Conservation (phyloP, 2,113 vertebrate species). For the Bucco capensis region DNA sequence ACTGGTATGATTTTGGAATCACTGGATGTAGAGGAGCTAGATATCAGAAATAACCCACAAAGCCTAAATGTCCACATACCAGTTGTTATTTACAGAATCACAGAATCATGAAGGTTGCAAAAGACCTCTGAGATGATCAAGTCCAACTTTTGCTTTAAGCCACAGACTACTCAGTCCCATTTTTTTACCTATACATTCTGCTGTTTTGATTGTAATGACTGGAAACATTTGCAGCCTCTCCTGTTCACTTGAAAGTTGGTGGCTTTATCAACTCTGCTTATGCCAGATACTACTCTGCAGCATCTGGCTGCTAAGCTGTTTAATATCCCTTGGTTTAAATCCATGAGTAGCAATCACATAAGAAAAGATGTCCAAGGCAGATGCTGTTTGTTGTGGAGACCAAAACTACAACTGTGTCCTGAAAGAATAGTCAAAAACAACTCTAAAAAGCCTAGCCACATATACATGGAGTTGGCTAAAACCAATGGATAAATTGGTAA, state of each 20-base stretch:
- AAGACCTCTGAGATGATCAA: no score
- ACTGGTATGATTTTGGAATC: background rate
- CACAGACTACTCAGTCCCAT: background rate
- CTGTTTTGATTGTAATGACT: slow-evolving; percentile 5
- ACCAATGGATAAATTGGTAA: background rate
- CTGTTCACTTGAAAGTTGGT: slow-evolving; percentile 50
- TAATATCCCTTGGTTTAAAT: slow-evolving; percentile 61
- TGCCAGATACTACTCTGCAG: slow-evolving; percentile 37
- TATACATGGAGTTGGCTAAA: background rate
- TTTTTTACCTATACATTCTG: slow-evolving; percentile 23
- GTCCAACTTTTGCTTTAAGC: background rate
- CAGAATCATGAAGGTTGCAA: no score
- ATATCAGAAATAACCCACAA: background rate
- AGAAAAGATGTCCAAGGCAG: slow-evolving; percentile 51
- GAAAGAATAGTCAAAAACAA: background rate
- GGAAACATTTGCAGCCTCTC: slow-evolving; percentile 25
- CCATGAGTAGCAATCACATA: slow-evolving; percentile 40
- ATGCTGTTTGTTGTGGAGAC: slow-evolving; percentile 24
- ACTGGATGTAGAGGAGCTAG: background rate
- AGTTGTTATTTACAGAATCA: slow-evolving; percentile 1
- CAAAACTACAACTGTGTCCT: background rate
- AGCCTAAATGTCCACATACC: background rate
- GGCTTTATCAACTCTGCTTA: slow-evolving; percentile 42
- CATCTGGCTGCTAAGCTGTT: slow-evolving; percentile 69
- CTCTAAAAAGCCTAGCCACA: background rate